Base-by-base conservation (phyloP, 1,140 invertebrate genomes). In the Sycophaga agraensis region DNA sequence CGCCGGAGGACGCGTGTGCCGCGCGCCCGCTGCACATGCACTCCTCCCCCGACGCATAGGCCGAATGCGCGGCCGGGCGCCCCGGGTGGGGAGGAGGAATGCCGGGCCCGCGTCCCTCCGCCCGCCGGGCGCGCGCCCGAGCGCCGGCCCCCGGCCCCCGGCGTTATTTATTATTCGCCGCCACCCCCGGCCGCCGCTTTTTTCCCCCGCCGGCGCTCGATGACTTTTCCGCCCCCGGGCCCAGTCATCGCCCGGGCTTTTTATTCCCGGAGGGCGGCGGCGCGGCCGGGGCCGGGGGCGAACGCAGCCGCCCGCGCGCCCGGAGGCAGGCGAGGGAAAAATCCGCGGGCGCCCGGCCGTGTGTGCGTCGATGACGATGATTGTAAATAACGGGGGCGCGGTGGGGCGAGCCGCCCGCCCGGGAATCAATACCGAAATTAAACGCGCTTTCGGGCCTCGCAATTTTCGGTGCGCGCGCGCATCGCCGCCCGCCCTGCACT, bases 351-450 rank as follows among this genome's bases (percentile, higher is more conserved):
- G 21, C 19, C 28, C 11, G 12, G 26, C 37, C n/a, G 16, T 45
- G 24, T 24, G 53, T 42, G 56, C 43, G 22, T 1, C 26, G 56
- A 58, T 58, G 56, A 58, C 26, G 56, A 58, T 49, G 56, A 49
- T 58, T 46, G 42, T 22, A 46, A 45, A 46, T 42, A 43, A 57
- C 28, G 28, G 28, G 4, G 28, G 11, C 28, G 4, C 28, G 28
- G 11, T 4, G 11, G 28, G 28, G 53, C 24, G 17, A 9, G n/a
- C 51, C 48, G 35, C 11, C 8, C 37, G 51, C 35, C 3, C 16
- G 53, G 14, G 22, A 58, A 58, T 58, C 56, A 58, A 58, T 58
- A 58, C 56, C 26, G 31, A 58, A 58, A 58, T 58, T 58, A 58
- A 58, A 58, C 34, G 55, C 31, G 21, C 31, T 19, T 24, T 22